phyloP scores from a whole-genome alignment of 2,888 invertebrate species.

The Rhimphoctona megacephalus region DNA sequence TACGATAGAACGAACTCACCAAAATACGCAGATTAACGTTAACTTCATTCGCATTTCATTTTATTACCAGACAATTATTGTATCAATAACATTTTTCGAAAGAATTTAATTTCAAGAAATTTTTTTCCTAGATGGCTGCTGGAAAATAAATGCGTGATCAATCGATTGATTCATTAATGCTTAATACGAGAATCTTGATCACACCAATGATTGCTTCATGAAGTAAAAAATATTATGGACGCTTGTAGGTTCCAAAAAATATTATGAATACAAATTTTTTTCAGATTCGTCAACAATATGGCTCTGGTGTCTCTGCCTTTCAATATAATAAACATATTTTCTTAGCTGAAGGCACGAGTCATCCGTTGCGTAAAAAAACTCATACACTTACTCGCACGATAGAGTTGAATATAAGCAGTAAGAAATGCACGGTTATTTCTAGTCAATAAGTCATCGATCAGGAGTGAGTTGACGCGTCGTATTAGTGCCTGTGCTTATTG shows the following conservation, averaged over 20 bases:
- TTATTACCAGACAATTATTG: too few relatives aligned
- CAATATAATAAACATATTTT: background rate
- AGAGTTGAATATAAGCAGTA: background rate
- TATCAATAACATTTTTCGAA: background rate
- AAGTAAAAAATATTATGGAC: background rate
- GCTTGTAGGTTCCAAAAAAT: background rate
- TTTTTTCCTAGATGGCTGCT: background rate
- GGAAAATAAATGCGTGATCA: background rate
- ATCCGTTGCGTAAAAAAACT: background rate
- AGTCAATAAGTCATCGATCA: slow-evolving; percentile 75
- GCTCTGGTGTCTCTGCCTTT: background rate
- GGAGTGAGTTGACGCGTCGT: slow-evolving; percentile 46
- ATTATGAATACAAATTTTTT: background rate
- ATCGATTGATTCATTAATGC: background rate
- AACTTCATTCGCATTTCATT: too few relatives aligned
- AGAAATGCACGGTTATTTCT: slow-evolving; percentile 44
- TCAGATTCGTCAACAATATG: background rate
- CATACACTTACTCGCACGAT: slow-evolving; percentile 38
- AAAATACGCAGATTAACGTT: background rate
- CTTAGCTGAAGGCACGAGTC: background rate
- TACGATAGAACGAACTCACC: background rate
- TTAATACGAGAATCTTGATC: background rate
- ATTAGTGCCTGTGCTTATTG: slow-evolving; percentile 71
- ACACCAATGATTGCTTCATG: background rate
- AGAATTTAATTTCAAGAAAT: background rate